phyloP scores from a whole-genome alignment of 2,113 vertebrate genomes.

The Hucho hucho region DNA sequence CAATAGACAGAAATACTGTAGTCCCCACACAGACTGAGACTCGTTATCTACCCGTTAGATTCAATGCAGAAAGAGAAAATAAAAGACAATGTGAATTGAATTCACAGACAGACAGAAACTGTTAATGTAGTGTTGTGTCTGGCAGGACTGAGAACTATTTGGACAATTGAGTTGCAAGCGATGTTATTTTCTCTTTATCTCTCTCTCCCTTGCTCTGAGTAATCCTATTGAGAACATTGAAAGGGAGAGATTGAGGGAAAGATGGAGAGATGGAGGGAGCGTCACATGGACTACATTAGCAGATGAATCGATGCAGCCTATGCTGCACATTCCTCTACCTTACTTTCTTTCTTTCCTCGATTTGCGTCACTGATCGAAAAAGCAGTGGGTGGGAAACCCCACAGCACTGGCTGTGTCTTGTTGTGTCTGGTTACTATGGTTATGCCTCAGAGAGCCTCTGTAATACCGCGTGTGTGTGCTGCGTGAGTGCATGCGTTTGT shows the following conservation, averaged over 20 bases:
- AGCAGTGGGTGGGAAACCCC: constrained; percentile 20
- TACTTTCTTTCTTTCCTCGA: constrained; percentile 16
- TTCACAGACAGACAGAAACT: constrained; percentile 33
- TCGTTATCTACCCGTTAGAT: constrained; percentile 20
- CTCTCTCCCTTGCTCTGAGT: constrained; percentile 22
- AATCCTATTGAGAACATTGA: constrained; percentile 40
- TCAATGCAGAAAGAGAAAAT: constrained; percentile 33
- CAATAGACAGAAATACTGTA: constrained; percentile 26
- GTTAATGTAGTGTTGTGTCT: constrained; percentile 57
- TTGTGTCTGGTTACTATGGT: constrained; percentile 12
- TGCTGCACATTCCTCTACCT: constrained; percentile 17
- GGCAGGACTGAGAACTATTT: constrained; percentile 52
- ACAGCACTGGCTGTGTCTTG: constrained; percentile 7
- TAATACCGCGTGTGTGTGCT: neutral
- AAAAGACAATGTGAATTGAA: constrained; percentile 24
- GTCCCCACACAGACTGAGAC: constrained; percentile 10
- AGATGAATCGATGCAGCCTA: constrained; percentile 44
- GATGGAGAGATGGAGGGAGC: constrained; percentile 16
- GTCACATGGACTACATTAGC: constrained; percentile 60
- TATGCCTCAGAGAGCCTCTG: constrained; percentile 9
- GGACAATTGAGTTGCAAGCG: constrained; percentile 43
- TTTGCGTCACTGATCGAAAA: constrained; percentile 29
- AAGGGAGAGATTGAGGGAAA: constrained; percentile 17
- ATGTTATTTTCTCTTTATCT: constrained; percentile 8
- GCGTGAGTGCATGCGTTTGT: neutral